Conservation (phyloP, 1,140 invertebrate species). For the Charaxes varanes region DNA sequence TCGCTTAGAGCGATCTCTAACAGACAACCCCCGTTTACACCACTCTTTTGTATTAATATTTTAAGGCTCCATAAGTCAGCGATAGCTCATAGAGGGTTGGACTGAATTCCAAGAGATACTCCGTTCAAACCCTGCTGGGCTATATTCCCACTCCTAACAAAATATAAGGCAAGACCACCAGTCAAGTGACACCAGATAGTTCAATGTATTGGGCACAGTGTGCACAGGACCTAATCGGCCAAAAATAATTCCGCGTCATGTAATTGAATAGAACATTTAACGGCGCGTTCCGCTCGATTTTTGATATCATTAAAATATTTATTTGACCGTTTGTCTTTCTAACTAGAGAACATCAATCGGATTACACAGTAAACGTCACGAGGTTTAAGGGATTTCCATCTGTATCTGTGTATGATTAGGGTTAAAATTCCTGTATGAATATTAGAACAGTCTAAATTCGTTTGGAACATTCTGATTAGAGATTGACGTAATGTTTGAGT, state of each 20-base stretch:
- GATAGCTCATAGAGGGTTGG: too few species aligned
- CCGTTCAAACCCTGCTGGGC: too few species aligned
- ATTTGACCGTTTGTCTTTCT: constrained; percentile 15
- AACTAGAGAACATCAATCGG: constrained; percentile 12
- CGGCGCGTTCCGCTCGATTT: constrained; percentile 17
- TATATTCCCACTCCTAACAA: too few species aligned
- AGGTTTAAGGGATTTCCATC: background rate
- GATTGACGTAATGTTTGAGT: constrained; percentile 15
- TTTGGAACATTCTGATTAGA: constrained; percentile 5
- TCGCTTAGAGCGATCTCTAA: too few species aligned
- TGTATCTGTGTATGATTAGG: background rate
- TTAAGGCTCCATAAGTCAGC: too few species aligned
- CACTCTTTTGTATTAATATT: too few species aligned
- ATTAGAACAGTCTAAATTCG: background rate
- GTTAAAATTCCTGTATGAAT: background rate
- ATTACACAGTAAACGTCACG: constrained; percentile 1
- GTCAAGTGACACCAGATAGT: too few species aligned
- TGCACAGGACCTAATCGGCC: background rate
- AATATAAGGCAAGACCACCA: too few species aligned
- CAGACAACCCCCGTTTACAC: too few species aligned
- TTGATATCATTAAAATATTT: constrained; percentile 22
- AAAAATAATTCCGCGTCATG: constrained; percentile 18
- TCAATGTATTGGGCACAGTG: background rate
- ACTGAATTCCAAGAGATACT: too few species aligned
- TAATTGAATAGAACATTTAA: constrained; percentile 21